Conservation (phyloP, 2,888 invertebrate species). For the Rhopalosiphum nymphaeae region DNA sequence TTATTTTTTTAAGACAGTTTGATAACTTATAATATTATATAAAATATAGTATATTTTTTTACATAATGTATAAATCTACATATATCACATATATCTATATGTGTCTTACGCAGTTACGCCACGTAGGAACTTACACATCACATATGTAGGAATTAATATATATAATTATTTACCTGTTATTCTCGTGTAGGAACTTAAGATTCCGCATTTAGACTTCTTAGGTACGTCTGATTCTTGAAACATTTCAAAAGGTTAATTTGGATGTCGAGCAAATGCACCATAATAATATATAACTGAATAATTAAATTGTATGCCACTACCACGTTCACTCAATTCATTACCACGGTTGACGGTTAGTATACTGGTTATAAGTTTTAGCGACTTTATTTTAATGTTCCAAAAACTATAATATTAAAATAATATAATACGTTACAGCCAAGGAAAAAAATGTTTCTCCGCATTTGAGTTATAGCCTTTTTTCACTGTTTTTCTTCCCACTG, state of each 20-base stretch:
- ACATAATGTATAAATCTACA: too few relatives aligned
- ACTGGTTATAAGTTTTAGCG: neutral
- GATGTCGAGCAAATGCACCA: neutral
- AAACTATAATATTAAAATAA: neutral
- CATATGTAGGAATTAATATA: too few relatives aligned
- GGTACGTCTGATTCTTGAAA: neutral
- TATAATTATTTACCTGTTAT: too few relatives aligned
- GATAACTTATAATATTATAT: too few relatives aligned
- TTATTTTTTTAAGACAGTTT: too few relatives aligned
- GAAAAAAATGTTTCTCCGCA: neutral
- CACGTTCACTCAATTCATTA: neutral
- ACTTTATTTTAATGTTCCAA: neutral
- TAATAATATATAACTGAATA: neutral
- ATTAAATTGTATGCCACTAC: neutral
- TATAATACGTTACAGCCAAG: neutral
- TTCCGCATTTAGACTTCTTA: neutral
- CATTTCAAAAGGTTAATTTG: neutral
- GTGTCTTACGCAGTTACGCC: too few relatives aligned
- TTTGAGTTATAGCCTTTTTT: slow-evolving; percentile 20
- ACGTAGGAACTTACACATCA: too few relatives aligned
- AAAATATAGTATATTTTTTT: too few relatives aligned
- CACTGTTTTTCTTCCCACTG: neutral
- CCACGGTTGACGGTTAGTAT: neutral
- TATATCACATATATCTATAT: too few relatives aligned
- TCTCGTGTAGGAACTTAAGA: too few relatives aligned